A percentile compares a stretch with the other conserved stretches of the same genome.
Evolutionary conservation across 2,888 invertebrate genomes (phyloP).

Genomic region (Campoletis raptor): DNA sequence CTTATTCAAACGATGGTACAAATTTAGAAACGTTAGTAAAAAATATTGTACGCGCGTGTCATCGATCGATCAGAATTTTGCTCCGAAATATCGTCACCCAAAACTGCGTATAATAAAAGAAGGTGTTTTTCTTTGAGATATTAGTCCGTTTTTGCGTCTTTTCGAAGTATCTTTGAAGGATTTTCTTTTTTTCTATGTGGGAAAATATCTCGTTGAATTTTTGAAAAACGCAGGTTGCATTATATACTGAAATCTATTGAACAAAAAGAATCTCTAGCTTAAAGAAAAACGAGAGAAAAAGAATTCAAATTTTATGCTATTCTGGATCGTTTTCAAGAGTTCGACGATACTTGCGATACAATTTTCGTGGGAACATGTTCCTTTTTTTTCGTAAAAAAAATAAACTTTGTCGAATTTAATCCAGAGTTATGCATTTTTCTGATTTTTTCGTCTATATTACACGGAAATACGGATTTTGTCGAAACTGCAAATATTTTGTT

Average conservation of each 20-base stretch:
- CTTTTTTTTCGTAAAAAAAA: background rate
- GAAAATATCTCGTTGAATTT: constrained; percentile 13
- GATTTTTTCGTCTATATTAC: background rate
- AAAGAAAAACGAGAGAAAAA: background rate
- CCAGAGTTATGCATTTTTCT: background rate
- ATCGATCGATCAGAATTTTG: constrained; percentile 61
- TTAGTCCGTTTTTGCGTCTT: constrained; percentile 48
- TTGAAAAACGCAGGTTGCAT: constrained; percentile 16
- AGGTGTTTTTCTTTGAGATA: constrained; percentile 15
- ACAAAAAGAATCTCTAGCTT: background rate
- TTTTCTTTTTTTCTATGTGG: constrained; percentile 29
- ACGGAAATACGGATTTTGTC: too few species aligned
- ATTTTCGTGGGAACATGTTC: constrained; percentile 9
- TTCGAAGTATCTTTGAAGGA: background rate
- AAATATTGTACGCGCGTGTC: constrained; percentile 58
- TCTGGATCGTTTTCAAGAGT: constrained; percentile 10
- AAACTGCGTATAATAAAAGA: constrained; percentile 19
- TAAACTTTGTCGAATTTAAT: background rate
- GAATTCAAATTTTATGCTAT: constrained; percentile 2
- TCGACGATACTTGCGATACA: background rate
- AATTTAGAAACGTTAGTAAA: constrained; percentile 50
- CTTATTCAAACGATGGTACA: constrained; percentile 23
- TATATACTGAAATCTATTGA: background rate
- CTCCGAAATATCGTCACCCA: constrained; percentile 41
- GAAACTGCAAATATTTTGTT: too few species aligned